Base-by-base conservation (phyloP, 2,888 invertebrate genomes). In the Stenodera caucasica region DNA sequence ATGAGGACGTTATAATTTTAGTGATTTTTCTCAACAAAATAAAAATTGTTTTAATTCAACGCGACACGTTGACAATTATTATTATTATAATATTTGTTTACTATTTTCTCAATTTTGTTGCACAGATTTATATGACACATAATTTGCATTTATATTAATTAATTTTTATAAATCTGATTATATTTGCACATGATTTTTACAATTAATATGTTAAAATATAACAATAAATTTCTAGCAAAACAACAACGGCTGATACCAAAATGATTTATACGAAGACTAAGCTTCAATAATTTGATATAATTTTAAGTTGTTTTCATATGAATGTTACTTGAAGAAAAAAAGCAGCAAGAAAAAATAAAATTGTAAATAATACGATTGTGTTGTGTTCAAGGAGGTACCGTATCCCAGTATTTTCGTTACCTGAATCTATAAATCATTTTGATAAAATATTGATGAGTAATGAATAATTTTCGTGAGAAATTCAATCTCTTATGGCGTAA, bases 231-330 rank as follows among this genome's bases (percentile, higher is more conserved):
- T n/a, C n/a, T n/a, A 49, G 55, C 59, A 50, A 45, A n/a, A n/a
- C n/a, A 49, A 52, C 54, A 61, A 57, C 57, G 58, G 63, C 59
- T 40, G 33, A 59, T 63, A 63, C 63, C 63, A 63, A 63, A 59
- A 63, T 33, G 54, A 56, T 59, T 54, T 53, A 55, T 53, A 53
- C 53, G 33, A 59, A 56, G 49, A 53, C 30, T 26, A 58, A 53
- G 63, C 59, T 63, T 63, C 63, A 59, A 63, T 15, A 26, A 26
- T 26, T 26, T 7, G 3, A 7, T 59, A 54, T 59, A 58, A 57
- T 53, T 56, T 58, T 59, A 58, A 54, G 35, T 59, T 63, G 59
- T 63, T 59, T 63, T 63, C 59, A 63, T 57, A 59, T 63, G 55
- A 64, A 62, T 67, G 61, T 60, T 21, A 11, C 18, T n/a, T 11